Evolutionary conservation across 1,140 invertebrate species (phyloP).

Genomic region (Rhizoglyphus robini): DNA sequence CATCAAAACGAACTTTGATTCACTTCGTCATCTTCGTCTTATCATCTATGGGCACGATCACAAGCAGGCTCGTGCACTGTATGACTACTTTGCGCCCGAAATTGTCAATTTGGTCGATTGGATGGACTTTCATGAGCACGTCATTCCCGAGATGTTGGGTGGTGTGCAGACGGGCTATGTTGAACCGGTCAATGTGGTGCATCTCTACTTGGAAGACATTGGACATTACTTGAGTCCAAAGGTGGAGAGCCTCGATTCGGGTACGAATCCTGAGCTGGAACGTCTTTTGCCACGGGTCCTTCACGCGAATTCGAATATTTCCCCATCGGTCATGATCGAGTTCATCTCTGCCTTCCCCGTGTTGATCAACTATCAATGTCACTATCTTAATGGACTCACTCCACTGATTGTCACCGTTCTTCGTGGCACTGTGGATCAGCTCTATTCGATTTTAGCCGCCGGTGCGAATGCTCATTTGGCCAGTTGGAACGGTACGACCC

Average conservation of each 20-base stretch:
- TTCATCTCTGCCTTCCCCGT: conserved; percentile 3
- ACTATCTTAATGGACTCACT: conserved; percentile 47
- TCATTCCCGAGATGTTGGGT: too few species aligned
- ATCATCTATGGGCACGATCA: neutral
- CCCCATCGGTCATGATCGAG: too few species aligned
- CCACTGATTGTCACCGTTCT: conserved; percentile 61
- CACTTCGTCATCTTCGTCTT: neutral
- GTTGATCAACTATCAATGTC: conserved; percentile 43
- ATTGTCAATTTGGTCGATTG: neutral
- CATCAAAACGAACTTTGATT: neutral
- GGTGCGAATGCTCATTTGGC: conserved; percentile 53
- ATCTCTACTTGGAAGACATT: too few species aligned
- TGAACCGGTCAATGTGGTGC: too few species aligned
- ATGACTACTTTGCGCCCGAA: neutral
- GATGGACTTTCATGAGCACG: neutral
- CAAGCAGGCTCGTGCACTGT: neutral
- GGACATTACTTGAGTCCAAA: too few species aligned
- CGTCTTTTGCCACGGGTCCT: too few species aligned
- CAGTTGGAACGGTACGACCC: conserved; percentile 53
- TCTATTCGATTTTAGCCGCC: conserved; percentile 50
- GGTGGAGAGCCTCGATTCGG: too few species aligned
- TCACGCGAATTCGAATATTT: too few species aligned
- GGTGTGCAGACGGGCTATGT: too few species aligned
- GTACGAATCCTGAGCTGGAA: too few species aligned
- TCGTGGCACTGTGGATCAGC: conserved; percentile 47